A percentile compares a stretch with the other conserved stretches of the same genome.
Evolutionary conservation across 2,797 vertebrate genomes (phyloP).

Genomic region (Sebastes umbrosus): DNA sequence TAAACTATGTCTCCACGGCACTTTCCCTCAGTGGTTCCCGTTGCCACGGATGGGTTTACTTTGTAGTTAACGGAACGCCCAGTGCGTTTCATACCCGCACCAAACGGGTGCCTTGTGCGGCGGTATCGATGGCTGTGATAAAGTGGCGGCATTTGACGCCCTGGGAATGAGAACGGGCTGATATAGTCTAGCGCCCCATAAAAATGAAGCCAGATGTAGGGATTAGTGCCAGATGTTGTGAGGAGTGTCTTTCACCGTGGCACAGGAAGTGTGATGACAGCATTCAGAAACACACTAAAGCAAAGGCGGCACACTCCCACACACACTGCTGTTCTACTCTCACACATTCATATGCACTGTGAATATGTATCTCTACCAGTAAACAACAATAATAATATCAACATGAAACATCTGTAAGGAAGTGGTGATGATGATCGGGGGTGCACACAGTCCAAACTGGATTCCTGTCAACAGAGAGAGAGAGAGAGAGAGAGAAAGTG

Average conservation of each 20-base stretch:
- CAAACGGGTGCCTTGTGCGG: too few relatives aligned
- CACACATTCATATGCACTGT: neutral
- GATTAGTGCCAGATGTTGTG: too few relatives aligned
- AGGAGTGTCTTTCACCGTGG: neutral
- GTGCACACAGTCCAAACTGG: neutral
- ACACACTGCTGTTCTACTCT: neutral
- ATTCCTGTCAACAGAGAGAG: slow-evolving; percentile 13
- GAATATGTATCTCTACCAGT: neutral
- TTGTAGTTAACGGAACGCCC: too few relatives aligned
- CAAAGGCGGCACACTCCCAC: neutral
- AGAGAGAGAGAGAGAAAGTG: neutral
- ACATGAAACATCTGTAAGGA: neutral
- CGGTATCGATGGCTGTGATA: neutral
- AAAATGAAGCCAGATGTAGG: neutral
- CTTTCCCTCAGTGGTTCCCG: too few relatives aligned
- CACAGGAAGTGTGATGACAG: neutral
- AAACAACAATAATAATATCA: neutral
- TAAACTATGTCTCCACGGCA: neutral
- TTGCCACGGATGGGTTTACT: too few relatives aligned
- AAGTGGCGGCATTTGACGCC: neutral
- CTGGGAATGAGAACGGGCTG: too few relatives aligned
- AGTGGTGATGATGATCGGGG: neutral
- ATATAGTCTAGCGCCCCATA: neutral
- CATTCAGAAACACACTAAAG: neutral
- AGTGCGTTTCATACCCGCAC: too few relatives aligned